Percentiles rank a stretch among this genome's conserved stretches.
These are phyloP conservation scores for Sceloporus tristichus DNA, from an alignment of 2,113 vertebrate species.

Conservation along the genomic window DNA sequence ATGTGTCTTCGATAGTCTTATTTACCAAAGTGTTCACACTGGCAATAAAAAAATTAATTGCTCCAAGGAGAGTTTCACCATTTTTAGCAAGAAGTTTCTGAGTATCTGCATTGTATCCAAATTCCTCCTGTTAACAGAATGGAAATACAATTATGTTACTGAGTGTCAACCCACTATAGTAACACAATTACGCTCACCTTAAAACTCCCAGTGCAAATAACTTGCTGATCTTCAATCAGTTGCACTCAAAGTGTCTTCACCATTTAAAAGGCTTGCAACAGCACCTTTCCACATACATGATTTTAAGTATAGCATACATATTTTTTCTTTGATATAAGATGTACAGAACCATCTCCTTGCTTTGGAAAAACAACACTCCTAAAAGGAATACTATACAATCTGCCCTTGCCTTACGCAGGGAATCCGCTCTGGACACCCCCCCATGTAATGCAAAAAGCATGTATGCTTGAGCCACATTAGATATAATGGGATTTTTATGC, in stretches of 20 bases:
- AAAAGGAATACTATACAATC: background rate
- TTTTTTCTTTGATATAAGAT: background rate
- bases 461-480: too few relatives aligned
- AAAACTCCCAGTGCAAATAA: background rate
- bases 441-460: too few relatives aligned
- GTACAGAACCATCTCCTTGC: background rate
- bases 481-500: too few relatives aligned
- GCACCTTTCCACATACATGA: background rate
- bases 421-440: too few relatives aligned
- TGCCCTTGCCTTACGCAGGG: too few relatives aligned
- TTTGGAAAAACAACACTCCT: background rate
- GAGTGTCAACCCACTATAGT: background rate
- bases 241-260: background rate
- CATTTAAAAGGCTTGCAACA: background rate
- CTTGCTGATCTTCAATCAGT: background rate
- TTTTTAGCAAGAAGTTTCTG: constrained; percentile 98
- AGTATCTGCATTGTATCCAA: constrained; percentile 97
- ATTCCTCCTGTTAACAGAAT: constrained; percentile 91
- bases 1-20: constrained; percentile 98
- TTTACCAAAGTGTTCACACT: constrained; percentile 96
- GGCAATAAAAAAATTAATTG: constrained; percentile 96
- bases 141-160: constrained; percentile 54
- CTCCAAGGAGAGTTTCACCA: constrained; percentile 94
- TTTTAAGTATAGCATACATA: background rate
- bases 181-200: background rate